Evolutionary conservation across 2,113 vertebrate genomes (phyloP).

Genomic region (Centropus bengalensis): DNA sequence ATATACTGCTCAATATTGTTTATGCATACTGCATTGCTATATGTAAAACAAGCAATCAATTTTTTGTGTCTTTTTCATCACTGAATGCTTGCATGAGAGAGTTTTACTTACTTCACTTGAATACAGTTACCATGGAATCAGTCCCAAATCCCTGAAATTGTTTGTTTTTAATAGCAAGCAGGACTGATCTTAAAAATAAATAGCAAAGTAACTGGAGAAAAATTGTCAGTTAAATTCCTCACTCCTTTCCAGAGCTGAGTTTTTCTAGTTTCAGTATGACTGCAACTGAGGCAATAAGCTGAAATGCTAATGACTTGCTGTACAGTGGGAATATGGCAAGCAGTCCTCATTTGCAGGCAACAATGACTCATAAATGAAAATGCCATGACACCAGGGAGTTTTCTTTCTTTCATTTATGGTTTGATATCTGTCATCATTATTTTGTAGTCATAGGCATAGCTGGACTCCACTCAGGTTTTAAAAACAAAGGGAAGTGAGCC

Average conservation of each 20-base stretch:
- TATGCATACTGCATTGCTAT: background rate
- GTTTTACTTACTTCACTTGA: background rate
- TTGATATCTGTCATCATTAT: constrained; percentile 20
- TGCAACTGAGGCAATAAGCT: background rate
- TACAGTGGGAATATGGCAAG: background rate
- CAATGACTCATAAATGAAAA: background rate
- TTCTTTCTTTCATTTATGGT: background rate
- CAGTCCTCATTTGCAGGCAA: background rate
- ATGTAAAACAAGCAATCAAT: background rate
- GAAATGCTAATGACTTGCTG: background rate
- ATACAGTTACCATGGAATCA: background rate
- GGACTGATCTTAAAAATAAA: background rate
- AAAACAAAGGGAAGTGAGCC: background rate
- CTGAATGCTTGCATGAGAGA: background rate
- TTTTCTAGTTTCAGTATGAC: background rate
- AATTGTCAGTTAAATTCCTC: background rate
- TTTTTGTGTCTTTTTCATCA: background rate
- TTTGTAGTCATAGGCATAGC: background rate
- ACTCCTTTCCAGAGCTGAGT: background rate
- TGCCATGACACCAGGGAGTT: background rate
- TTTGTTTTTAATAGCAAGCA: background rate
- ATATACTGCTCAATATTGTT: background rate
- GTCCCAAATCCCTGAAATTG: background rate
- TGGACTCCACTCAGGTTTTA: background rate
- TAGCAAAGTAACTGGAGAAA: background rate